These are phyloP conservation scores for Cryptus armator DNA, from an alignment of 2,888 invertebrate genomes.

Conservation along the genomic window DNA sequence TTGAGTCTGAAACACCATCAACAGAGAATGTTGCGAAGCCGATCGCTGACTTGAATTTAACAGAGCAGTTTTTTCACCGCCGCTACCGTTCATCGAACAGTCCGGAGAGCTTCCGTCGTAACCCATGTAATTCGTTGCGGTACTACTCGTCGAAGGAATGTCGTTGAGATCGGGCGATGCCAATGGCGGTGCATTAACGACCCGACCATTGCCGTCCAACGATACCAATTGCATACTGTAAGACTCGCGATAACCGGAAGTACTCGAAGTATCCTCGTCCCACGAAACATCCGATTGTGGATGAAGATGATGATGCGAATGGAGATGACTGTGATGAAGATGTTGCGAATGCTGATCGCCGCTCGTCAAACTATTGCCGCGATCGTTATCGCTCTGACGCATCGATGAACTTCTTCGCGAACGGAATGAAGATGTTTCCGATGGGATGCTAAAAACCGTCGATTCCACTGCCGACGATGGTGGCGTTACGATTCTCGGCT, in stretches of 20 bases:
- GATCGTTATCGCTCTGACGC: slow-evolving; percentile 73
- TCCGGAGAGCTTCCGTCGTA: slow-evolving; percentile 87
- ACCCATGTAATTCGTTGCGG: slow-evolving; percentile 85
- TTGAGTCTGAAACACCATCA: slow-evolving; percentile 92
- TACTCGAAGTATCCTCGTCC: slow-evolving; percentile 93
- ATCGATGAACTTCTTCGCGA: slow-evolving; percentile 75
- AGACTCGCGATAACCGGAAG: slow-evolving; percentile 93
- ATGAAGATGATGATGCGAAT: slow-evolving; percentile 77
- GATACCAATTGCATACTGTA: slow-evolving; percentile 88
- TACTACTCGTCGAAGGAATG: slow-evolving; percentile 85
- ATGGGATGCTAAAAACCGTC: slow-evolving; percentile 75
- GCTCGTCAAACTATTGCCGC: slow-evolving; percentile 45
- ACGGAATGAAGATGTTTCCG: slow-evolving; percentile 78
- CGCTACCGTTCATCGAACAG: slow-evolving; percentile 89
- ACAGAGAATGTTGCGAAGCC: slow-evolving; percentile 91
- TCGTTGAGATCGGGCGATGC: slow-evolving; percentile 89
- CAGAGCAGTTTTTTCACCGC: slow-evolving; percentile 87
- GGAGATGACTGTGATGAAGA: slow-evolving; percentile 75
- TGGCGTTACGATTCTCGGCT: slow-evolving; percentile 70
- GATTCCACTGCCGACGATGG: slow-evolving; percentile 73
- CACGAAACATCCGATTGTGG: slow-evolving; percentile 90
- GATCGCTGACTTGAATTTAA: slow-evolving; percentile 86
- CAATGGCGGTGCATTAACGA: slow-evolving; percentile 86
- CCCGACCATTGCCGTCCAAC: slow-evolving; percentile 85
- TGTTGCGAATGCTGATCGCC: slow-evolving; percentile 76